Percentiles rank a stretch among this genome's conserved stretches.
phyloP scores from a whole-genome alignment of 2,797 vertebrate species.

The Spatula clypeata region DNA sequence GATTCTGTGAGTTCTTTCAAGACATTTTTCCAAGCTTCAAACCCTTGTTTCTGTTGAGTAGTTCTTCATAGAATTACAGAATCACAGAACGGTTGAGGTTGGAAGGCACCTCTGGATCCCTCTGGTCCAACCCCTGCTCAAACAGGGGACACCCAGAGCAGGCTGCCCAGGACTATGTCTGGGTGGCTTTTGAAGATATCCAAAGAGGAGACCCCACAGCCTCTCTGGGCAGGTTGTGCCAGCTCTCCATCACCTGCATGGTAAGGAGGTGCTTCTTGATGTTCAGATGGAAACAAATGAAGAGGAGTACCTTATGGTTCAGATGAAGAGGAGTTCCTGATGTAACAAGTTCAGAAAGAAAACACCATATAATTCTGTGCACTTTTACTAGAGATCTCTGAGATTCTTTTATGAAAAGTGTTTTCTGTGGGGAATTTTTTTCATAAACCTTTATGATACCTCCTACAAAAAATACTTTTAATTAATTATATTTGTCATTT shows the following conservation, averaged over 20 bases:
- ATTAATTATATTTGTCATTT: neutral
- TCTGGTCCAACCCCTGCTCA: too few species aligned
- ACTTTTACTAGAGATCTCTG: accelerated
- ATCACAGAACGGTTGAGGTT: neutral
- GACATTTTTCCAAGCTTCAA: neutral
- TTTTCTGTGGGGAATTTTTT: neutral
- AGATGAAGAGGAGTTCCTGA: neutral
- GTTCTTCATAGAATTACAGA: neutral
- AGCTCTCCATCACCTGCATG: too few species aligned
- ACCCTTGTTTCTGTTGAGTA: neutral
- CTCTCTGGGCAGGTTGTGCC: too few species aligned
- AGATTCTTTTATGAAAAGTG: neutral
- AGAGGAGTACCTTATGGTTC: neutral
- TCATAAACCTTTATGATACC: neutral
- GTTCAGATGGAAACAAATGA: too few species aligned
- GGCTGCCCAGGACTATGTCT: too few species aligned
- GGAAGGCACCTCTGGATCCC: too few species aligned
- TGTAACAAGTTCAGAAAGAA: neutral
- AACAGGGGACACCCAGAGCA: too few species aligned
- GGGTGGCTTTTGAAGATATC: too few species aligned
- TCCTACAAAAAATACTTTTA: neutral
- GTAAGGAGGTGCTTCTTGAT: too few species aligned
- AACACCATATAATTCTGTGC: neutral
- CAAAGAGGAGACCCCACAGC: too few species aligned
- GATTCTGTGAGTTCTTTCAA: neutral